These are phyloP conservation scores for Meteorus sp. DNA, from an alignment of 1,140 invertebrate genomes.

Conservation along the genomic window DNA sequence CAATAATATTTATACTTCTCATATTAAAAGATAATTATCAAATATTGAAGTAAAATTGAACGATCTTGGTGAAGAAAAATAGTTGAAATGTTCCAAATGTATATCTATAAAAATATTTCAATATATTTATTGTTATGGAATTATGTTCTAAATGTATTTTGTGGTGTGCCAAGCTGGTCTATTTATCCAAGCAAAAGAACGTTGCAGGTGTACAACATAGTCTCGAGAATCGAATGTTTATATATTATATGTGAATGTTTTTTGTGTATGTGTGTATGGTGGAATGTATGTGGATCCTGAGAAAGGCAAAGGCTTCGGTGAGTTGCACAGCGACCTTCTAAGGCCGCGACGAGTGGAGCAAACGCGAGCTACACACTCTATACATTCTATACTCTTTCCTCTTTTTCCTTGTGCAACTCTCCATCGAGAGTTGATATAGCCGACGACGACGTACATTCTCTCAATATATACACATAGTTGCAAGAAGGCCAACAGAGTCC, in stretches of 20 bases:
- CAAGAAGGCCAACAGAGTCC: too few species aligned
- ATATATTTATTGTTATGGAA: too few species aligned
- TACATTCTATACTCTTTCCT: neutral
- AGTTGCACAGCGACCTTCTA: slow-evolving; percentile 24
- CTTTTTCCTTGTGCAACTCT: slow-evolving; percentile 8
- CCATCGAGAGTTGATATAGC: neutral
- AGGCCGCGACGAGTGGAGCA: slow-evolving; percentile 19
- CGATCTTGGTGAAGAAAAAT: too few species aligned
- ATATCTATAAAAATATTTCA: too few species aligned
- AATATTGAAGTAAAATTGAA: too few species aligned
- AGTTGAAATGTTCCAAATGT: too few species aligned
- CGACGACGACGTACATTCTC: neutral
- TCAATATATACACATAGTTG: neutral
- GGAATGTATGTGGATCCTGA: slow-evolving; percentile 1
- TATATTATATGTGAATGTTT: too few species aligned
- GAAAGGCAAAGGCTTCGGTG: slow-evolving; percentile 15
- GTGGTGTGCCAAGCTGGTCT: neutral
- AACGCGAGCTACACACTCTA: neutral
- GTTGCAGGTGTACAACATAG: neutral
- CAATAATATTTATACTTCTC: too few species aligned
- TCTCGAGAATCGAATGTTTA: neutral
- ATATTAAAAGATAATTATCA: too few species aligned
- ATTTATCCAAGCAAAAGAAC: neutral
- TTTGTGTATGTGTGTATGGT: too few species aligned
- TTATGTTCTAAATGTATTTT: too few species aligned